phyloP scores from a whole-genome alignment of 2,888 invertebrate genomes.

The Pycnomerus fuliginosus region DNA sequence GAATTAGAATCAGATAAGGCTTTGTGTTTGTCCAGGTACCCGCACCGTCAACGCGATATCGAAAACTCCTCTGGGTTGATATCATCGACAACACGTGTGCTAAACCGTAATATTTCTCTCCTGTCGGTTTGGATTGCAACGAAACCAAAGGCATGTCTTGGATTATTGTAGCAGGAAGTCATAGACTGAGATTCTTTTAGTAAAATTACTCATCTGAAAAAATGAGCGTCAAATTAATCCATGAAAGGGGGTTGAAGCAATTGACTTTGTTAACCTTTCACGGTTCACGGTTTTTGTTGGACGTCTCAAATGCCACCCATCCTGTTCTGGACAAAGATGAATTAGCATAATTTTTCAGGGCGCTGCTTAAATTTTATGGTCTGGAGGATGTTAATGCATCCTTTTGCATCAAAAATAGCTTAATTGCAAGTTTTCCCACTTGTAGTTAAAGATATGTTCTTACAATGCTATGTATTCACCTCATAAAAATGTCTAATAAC shows the following conservation, averaged over 20 bases:
- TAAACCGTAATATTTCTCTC: too few relatives aligned
- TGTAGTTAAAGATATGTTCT: not conserved
- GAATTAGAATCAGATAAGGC: conserved; percentile 34
- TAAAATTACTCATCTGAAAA: too few relatives aligned
- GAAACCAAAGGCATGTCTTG: too few relatives aligned
- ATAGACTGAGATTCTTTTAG: too few relatives aligned
- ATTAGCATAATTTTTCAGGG: conserved; percentile 34
- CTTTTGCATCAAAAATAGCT: not conserved
- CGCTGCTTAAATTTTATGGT: conserved; percentile 33
- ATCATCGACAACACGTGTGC: conserved; percentile 33
- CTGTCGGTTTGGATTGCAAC: too few relatives aligned
- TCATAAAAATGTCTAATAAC: not conserved
- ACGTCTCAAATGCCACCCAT: conserved; percentile 30
- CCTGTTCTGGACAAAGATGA: conserved; percentile 30
- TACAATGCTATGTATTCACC: not conserved
- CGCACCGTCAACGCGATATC: conserved; percentile 36
- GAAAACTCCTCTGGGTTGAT: conserved; percentile 25
- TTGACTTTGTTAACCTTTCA: conserved; percentile 24
- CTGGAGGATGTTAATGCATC: conserved; percentile 17
- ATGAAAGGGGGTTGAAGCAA: conserved; percentile 18
- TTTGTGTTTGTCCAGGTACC: conserved; percentile 42
- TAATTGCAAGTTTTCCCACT: not conserved
- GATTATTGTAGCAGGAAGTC: too few relatives aligned
- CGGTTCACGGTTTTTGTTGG: conserved; percentile 30
- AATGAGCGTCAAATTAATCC: too few relatives aligned